Conservation (phyloP, 2,113 vertebrate genomes). For the Rhodinocichla rosea region DNA sequence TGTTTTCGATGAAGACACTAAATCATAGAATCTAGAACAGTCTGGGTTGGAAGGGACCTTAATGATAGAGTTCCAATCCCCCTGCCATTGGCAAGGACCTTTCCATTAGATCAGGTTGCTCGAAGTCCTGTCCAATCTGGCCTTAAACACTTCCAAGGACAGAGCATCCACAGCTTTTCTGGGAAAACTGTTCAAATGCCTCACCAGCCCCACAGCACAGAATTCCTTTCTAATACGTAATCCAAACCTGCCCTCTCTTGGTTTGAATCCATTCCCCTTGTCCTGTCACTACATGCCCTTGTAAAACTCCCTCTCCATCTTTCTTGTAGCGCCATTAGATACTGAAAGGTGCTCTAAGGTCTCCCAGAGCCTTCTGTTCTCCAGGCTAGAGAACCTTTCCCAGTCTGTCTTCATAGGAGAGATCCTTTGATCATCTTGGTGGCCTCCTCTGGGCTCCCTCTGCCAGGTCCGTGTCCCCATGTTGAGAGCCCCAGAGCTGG, state of each 20-base stretch:
- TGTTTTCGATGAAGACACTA: not conserved
- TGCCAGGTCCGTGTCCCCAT: not conserved
- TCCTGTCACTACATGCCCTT: not conserved
- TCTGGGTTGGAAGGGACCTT: not conserved
- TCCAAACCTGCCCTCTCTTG: not conserved
- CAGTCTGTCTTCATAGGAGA: not conserved
- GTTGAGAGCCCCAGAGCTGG: not conserved
- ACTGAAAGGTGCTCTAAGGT: not conserved
- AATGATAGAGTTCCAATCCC: not conserved
- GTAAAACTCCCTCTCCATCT: not conserved
- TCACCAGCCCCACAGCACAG: not conserved
- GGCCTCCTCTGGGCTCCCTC: not conserved
- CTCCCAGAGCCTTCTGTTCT: not conserved
- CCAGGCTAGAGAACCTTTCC: not conserved
- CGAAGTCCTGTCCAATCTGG: not conserved
- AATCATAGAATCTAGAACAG: not conserved
- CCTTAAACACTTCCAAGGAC: not conserved
- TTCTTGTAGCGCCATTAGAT: not conserved
- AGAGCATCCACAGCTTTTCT: not conserved
- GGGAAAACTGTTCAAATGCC: not conserved
- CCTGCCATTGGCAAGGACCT: too few species aligned
- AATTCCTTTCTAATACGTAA: not conserved
- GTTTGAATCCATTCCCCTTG: not conserved
- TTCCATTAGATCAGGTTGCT: not conserved
- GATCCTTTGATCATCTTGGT: not conserved